These are phyloP conservation scores for Campoletis raptor DNA, from an alignment of 2,888 invertebrate species.

Conservation along the genomic window DNA sequence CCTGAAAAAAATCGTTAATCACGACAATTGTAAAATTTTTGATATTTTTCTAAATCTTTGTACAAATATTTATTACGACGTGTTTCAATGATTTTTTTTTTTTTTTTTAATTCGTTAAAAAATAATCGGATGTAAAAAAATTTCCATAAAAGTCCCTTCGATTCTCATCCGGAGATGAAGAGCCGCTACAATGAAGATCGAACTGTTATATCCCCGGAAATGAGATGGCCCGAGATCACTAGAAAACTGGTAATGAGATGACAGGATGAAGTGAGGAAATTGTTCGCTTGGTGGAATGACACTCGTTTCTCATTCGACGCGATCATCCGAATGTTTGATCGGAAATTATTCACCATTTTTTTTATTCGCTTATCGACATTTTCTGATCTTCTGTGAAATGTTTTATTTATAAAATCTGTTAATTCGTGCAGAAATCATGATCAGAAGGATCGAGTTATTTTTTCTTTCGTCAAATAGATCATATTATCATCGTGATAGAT, in stretches of 20 bases:
- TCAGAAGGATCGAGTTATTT: conserved; percentile 16
- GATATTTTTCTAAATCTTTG: neutral
- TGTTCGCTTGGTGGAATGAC: conserved; percentile 4
- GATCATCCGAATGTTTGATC: neutral
- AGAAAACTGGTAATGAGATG: conserved; percentile 29
- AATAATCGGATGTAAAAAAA: conserved; percentile 16
- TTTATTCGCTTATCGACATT: neutral
- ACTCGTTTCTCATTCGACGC: neutral
- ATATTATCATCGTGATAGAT: conserved; percentile 20
- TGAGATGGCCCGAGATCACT: neutral
- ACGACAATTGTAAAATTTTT: neutral
- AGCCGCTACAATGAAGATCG: conserved; percentile 14
- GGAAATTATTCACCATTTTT: conserved; percentile 2
- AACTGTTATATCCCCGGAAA: conserved; percentile 54
- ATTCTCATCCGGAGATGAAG: conserved; percentile 61
- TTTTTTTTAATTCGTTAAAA: neutral
- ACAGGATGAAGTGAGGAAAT: conserved; percentile 35
- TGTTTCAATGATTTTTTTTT: neutral
- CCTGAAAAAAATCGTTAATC: neutral
- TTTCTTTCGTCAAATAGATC: neutral
- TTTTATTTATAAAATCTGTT: neutral
- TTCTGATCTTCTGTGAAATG: neutral
- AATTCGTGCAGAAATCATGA: neutral
- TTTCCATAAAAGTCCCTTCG: conserved; percentile 2
- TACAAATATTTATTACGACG: neutral